Base-by-base conservation (phyloP, 2,888 invertebrate genomes). In the Danaus chrysippus region DNA sequence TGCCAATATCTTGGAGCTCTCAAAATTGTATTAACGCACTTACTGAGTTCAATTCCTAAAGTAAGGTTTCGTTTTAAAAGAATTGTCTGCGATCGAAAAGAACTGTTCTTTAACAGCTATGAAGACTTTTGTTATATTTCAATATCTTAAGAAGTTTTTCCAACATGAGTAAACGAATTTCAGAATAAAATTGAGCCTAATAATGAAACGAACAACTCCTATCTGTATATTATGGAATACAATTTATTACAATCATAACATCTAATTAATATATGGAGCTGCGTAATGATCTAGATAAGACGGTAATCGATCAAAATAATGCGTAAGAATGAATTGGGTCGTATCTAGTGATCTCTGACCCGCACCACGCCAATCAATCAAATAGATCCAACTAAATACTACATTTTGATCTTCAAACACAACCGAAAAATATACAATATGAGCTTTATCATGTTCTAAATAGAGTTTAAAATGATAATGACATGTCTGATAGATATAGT, bases 331-430 rank as follows among this genome's bases (percentile, higher is more conserved):
- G 81, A 81, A 84, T 86, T 83, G 84, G 81, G 79, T 73, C 77
- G 52, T 60, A 57, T 53, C 73, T 75, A 75, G 69, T 83, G 87
- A 86, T 87, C 86, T 80, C 80, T 79, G 83, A 84, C 82, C 84
- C 75, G 71, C 74, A 74, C 78, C 76, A 71, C 77, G 79, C 81
- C 86, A 78, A 87, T 88, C 89, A 83, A 89, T 88, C 89, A 87
- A 78, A 74, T 70, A 78, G 82, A 86, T 83, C 84, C 83, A 66
- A 68, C 81, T 83, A 82, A 86, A 83, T 77, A 80, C 79, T 74
- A 72, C 75, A 76, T 78, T 78, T 76, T 76, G 74, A 77, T 75
- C 75, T 72, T 68, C 71, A 58, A 59, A 53, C 34, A 58, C 52
- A 5, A 23, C 19, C 46, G 59, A 57, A 53, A 13, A 10, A 12